These are phyloP conservation scores for Tragelaphus strepsiceros DNA, from an alignment of 2,113 vertebrate species.

Conservation along the genomic window DNA sequence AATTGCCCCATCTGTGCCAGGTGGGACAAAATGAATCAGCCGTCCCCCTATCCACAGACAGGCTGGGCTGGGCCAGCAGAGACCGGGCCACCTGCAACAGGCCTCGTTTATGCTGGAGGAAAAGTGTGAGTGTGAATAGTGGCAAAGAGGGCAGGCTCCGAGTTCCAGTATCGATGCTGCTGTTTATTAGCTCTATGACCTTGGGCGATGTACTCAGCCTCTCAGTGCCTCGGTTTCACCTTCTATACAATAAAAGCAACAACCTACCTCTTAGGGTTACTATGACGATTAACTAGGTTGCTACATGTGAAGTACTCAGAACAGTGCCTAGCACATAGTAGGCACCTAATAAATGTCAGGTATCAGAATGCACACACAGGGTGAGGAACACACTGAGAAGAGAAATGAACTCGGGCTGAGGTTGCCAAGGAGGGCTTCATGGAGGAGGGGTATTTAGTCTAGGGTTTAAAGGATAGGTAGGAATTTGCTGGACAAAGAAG, in stretches of 20 bases:
- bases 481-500: neutral
- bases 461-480: neutral
- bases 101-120: neutral
- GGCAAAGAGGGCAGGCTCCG: neutral
- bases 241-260: neutral
- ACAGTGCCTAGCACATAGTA: neutral
- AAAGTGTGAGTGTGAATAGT: neutral
- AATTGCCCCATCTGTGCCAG: neutral
- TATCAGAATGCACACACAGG: neutral
- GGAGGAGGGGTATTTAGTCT: neutral
- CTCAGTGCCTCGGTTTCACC: neutral
- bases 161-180: neutral
- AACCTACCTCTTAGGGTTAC: neutral
- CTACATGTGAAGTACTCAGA: neutral
- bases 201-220: neutral
- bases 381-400: neutral
- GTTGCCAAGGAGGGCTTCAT: neutral
- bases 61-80: neutral
- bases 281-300: neutral
- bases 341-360: neutral
- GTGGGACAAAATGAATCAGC: neutral
- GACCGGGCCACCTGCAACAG: accelerated
- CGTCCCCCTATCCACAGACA: neutral
- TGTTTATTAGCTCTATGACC: neutral
- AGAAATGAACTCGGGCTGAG: neutral